phyloP scores from a whole-genome alignment of 2,888 invertebrate species.

The Xestia xanthographa region DNA sequence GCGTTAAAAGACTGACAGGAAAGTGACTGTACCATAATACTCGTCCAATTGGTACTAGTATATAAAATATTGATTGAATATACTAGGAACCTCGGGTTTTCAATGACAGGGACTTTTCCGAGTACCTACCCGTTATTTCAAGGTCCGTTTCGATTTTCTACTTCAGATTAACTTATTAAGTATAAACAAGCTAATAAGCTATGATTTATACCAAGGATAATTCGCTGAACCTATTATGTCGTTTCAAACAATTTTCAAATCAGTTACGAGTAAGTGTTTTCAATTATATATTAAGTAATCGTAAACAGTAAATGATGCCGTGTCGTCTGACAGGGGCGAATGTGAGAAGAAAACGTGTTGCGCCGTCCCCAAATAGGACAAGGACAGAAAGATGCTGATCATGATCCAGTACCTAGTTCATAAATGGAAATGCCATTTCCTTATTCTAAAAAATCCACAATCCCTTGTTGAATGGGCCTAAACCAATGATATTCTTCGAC shows the following conservation, averaged over 20 bases:
- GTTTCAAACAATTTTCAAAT: slow-evolving; percentile 5
- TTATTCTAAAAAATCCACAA: background rate
- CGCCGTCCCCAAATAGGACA: no score
- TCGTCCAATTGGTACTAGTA: background rate
- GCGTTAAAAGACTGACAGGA: background rate
- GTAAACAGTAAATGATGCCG: background rate
- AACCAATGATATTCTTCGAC: no score
- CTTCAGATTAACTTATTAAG: slow-evolving; percentile 18
- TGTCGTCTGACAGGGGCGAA: no score
- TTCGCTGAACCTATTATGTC: slow-evolving; percentile 1
- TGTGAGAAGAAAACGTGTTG: no score
- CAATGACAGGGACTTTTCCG: slow-evolving; percentile 15
- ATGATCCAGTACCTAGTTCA: background rate
- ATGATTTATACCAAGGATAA: slow-evolving; percentile 3
- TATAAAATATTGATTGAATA: slow-evolving; percentile 44
- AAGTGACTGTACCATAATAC: slow-evolving; percentile 4
- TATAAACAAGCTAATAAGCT: slow-evolving; percentile 1
- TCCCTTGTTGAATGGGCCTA: background rate
- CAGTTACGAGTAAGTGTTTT: background rate
- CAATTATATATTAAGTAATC: background rate
- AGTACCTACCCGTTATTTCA: slow-evolving; percentile 17
- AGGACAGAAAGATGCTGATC: no score
- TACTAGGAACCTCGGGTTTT: slow-evolving; percentile 39
- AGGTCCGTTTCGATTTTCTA: slow-evolving; percentile 12
- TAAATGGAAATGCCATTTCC: background rate